Conservation (phyloP, 1,140 invertebrate genomes). For the Leptinotarsa texana region DNA sequence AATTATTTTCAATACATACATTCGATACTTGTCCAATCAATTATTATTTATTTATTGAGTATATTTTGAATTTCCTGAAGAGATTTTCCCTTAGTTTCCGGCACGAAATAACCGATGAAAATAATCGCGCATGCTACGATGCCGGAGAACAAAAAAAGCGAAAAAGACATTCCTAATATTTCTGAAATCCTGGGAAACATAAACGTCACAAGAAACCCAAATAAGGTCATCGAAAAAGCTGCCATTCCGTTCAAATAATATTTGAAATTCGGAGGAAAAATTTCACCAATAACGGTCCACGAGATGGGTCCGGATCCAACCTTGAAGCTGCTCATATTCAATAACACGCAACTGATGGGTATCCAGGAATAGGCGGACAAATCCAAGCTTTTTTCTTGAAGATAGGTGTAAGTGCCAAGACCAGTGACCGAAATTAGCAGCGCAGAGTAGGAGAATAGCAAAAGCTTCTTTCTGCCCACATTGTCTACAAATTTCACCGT, state of each 20-base stretch:
- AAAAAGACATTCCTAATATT: constrained; percentile 66
- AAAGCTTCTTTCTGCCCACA: constrained; percentile 70
- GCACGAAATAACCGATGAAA: constrained; percentile 66
- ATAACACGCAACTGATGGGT: constrained; percentile 37
- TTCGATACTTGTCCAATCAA: no score
- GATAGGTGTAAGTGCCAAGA: constrained; percentile 40
- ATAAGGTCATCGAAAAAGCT: constrained; percentile 70
- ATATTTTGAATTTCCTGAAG: constrained; percentile 58
- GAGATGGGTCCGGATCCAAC: constrained; percentile 76
- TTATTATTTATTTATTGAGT: constrained; percentile 13
- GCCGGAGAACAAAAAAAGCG: constrained; percentile 78
- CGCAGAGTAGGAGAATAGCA: constrained; percentile 70
- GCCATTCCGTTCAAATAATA: not conserved
- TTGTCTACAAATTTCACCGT: constrained; percentile 75
- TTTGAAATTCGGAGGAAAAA: constrained; percentile 76
- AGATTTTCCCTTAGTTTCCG: constrained; percentile 81
- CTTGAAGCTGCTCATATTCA: constrained; percentile 36
- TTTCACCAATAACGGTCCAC: constrained; percentile 80
- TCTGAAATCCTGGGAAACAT: constrained; percentile 66
- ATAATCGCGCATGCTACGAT: constrained; percentile 65
- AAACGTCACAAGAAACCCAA: constrained; percentile 78
- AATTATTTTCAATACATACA: no score
- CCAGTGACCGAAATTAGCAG: constrained; percentile 54
- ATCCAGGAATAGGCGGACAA: constrained; percentile 36
- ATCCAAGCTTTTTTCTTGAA: constrained; percentile 27